Percentiles rank a stretch among this genome's conserved stretches.
phyloP scores from a whole-genome alignment of 2,113 vertebrate genomes.

The Plecotus auritus region DNA sequence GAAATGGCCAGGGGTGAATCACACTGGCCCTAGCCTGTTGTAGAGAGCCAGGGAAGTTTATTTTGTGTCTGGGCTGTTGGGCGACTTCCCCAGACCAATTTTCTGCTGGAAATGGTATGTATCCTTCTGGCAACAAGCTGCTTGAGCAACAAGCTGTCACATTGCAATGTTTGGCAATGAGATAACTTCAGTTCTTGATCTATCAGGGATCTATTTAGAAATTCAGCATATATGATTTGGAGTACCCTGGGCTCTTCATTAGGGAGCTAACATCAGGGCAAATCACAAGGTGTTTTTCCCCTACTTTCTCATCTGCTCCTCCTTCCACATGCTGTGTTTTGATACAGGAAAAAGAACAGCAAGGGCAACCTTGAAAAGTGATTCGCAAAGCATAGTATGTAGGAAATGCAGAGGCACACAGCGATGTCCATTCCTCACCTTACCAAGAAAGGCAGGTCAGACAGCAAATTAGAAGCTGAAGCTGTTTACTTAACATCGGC shows the following conservation, averaged over 20 bases:
- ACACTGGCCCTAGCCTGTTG: not conserved
- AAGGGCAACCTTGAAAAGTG: not conserved
- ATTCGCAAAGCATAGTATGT: not conserved
- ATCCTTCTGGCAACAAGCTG: conserved; percentile 45
- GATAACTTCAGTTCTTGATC: conserved; percentile 51
- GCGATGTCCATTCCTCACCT: rapidly evolving
- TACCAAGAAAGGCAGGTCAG: not conserved
- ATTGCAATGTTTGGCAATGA: conserved; percentile 46
- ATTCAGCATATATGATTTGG: conserved; percentile 20
- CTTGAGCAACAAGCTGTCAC: conserved; percentile 29
- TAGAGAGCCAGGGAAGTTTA: conserved; percentile 31
- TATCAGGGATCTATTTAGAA: conserved; percentile 45
- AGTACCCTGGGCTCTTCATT: not conserved
- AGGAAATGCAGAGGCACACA: not conserved
- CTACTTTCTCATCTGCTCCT: not conserved
- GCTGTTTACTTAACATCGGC: no score
- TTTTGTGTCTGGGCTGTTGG: conserved; percentile 43
- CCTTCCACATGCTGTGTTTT: not conserved
- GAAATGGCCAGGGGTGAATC: not conserved
- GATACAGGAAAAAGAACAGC: not conserved
- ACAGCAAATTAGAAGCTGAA: not conserved
- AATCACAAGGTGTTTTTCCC: not conserved
- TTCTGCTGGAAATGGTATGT: conserved; percentile 49
- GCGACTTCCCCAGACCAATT: conserved; percentile 50
- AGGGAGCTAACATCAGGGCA: not conserved